Conservation (phyloP, 2,797 vertebrate species). For the Acridotheres tristis region DNA sequence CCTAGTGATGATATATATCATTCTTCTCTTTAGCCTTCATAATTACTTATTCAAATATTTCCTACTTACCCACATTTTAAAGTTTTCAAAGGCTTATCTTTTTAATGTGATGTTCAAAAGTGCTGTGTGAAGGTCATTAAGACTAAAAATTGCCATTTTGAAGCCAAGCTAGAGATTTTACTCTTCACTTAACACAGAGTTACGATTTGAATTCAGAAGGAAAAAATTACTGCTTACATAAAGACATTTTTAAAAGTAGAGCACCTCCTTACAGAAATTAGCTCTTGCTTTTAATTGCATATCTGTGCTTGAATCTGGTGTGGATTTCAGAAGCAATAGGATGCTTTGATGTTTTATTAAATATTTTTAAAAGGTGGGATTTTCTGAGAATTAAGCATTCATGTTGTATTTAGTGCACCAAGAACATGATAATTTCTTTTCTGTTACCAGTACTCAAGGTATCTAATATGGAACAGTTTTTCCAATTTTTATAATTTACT, state of each 20-base stretch:
- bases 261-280: slow-evolving; percentile 71
- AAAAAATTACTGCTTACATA: slow-evolving; percentile 27
- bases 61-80: slow-evolving; percentile 58
- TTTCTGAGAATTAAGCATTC: slow-evolving; percentile 59
- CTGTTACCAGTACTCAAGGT: slow-evolving; percentile 40
- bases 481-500: neutral
- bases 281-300: slow-evolving; percentile 76
- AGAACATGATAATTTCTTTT: slow-evolving; percentile 54
- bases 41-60: slow-evolving; percentile 74
- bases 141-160: slow-evolving; percentile 73
- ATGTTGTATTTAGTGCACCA: slow-evolving; percentile 66
- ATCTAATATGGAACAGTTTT: slow-evolving; percentile 49
- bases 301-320: slow-evolving; percentile 64
- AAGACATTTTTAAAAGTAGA: slow-evolving; percentile 71
- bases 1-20: slow-evolving; percentile 17
- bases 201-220: slow-evolving; percentile 21
- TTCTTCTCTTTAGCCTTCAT: slow-evolving; percentile 35
- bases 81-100: slow-evolving; percentile 73
- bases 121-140: slow-evolving; percentile 68
- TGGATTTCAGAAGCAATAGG: slow-evolving; percentile 72
- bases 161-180: slow-evolving; percentile 69
- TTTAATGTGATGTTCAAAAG: slow-evolving; percentile 72
- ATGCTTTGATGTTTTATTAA: slow-evolving; percentile 79
- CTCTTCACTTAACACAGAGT: slow-evolving; percentile 53
- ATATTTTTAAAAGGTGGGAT: slow-evolving; percentile 74